Conservation (phyloP, 2,113 vertebrate species). For the Oncorhynchus kisutch region DNA sequence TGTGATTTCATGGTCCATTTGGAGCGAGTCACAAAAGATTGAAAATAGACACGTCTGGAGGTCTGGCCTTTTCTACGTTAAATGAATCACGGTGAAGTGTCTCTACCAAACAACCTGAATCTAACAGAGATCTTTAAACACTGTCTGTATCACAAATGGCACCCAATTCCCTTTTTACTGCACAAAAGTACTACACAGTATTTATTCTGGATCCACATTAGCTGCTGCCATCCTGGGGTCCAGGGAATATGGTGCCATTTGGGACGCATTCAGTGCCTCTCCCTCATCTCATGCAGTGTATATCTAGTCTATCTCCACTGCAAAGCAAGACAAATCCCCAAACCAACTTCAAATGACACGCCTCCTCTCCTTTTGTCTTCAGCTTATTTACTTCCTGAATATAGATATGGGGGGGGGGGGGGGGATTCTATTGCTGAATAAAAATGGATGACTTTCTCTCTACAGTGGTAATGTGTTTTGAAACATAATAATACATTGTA, state of each 20-base stretch:
- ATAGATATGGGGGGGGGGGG: not conserved
- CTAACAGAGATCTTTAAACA: slow-evolving; percentile 38
- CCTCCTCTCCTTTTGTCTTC: not conserved
- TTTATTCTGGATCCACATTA: too few species aligned
- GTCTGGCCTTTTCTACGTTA: slow-evolving; percentile 24
- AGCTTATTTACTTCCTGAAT: not conserved
- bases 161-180: slow-evolving; percentile 18
- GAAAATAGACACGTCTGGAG: slow-evolving; percentile 16
- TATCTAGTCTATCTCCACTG: slow-evolving; percentile 3
- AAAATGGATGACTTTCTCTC: too few species aligned
- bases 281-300: not conserved
- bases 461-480: too few species aligned
- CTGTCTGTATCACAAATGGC: not conserved
- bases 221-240: too few species aligned
- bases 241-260: too few species aligned
- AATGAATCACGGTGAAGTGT: slow-evolving; percentile 30
- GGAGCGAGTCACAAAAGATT: slow-evolving; percentile 29
- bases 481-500: not conserved
- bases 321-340: slow-evolving; percentile 30
- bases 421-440: too few species aligned
- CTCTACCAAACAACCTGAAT: slow-evolving; percentile 26
- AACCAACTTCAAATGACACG: slow-evolving; percentile 23
- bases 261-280: not conserved
- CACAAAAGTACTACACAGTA: not conserved
- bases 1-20: slow-evolving; percentile 47